phyloP scores from a whole-genome alignment of 2,797 vertebrate genomes.

The Acanthiza pusilla region DNA sequence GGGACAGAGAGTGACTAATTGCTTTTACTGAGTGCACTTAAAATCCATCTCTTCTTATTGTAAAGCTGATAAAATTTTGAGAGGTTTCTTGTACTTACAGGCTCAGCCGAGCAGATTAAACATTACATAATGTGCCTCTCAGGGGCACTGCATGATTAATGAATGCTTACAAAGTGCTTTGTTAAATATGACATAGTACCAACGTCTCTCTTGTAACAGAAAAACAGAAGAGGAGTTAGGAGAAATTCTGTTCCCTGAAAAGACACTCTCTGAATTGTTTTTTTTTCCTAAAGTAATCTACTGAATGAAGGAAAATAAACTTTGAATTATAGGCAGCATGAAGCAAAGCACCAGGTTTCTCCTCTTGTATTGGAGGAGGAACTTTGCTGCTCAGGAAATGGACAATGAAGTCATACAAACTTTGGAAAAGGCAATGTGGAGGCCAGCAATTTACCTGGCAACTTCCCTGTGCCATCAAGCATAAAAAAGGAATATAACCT shows the following conservation, averaged over 20 bases:
- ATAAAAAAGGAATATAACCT: neutral
- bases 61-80: slow-evolving; percentile 46
- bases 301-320: neutral
- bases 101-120: slow-evolving; percentile 56
- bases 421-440: neutral
- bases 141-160: slow-evolving; percentile 57
- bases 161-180: slow-evolving; percentile 53
- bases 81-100: slow-evolving; percentile 51
- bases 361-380: neutral
- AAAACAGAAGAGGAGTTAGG: neutral
- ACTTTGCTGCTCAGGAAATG: neutral
- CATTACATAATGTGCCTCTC: slow-evolving; percentile 61
- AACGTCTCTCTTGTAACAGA: neutral
- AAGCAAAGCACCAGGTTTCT: neutral
- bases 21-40: accelerated
- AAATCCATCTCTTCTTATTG: neutral
- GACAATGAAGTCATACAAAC: neutral
- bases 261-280: neutral
- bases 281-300: neutral
- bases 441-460: neutral
- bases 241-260: neutral
- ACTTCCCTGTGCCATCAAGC: neutral
- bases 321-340: neutral
- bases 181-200: slow-evolving; percentile 44
- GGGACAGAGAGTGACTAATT: accelerated